Evolutionary conservation across 2,797 vertebrate genomes (phyloP).

Genomic region (Cephalopachus bancanus): DNA sequence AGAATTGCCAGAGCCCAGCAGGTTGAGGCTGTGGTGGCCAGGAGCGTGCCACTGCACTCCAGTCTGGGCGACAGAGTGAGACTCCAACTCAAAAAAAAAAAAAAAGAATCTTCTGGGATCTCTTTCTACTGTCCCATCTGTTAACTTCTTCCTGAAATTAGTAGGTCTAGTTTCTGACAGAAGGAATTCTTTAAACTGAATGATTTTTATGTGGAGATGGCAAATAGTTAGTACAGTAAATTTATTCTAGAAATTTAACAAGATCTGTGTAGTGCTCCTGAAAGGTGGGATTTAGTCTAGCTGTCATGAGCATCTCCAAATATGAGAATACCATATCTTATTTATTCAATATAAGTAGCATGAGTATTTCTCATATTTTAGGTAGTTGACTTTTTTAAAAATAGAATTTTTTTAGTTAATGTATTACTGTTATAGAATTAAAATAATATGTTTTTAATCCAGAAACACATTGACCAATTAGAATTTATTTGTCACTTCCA

Average conservation of each 20-base stretch:
- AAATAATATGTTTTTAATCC: conserved; percentile 48
- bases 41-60: no score
- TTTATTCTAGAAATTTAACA: conserved; percentile 8
- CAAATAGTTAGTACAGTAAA: not conserved
- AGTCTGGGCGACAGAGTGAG: no score
- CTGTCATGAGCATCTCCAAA: conserved; percentile 24
- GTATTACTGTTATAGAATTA: not conserved
- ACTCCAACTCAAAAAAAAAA: no score
- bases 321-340: not conserved
- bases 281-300: not conserved
- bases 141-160: not conserved
- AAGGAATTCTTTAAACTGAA: not conserved
- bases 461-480: not conserved
- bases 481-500: conserved; percentile 41
- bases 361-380: conserved; percentile 61
- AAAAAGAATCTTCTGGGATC: not conserved
- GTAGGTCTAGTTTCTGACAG: conserved; percentile 19
- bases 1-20: no score
- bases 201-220: no score
- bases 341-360: not conserved
- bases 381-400: not conserved
- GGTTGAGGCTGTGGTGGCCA: no score
- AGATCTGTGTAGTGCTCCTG: conserved; percentile 3
- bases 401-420: conserved; percentile 44
- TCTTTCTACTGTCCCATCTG: not conserved